Conservation (phyloP, 1,140 invertebrate species). For the Brachionus rubens region DNA sequence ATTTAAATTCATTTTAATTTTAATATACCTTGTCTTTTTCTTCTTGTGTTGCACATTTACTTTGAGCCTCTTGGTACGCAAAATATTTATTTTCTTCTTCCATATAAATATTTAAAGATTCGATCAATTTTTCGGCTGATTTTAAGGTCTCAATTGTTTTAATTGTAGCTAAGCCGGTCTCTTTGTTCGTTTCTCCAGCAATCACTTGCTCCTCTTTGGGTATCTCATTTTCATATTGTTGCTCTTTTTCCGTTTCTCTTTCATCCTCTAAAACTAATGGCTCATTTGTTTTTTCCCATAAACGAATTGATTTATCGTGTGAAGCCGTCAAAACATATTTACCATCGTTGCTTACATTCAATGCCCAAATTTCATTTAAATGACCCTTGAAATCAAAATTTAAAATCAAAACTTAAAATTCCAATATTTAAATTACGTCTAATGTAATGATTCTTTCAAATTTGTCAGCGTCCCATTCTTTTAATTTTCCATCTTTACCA, state of each 20-base stretch:
- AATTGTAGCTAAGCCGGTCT: conserved; percentile 75
- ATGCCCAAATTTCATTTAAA: conserved; percentile 71
- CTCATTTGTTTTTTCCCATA: conserved; percentile 83
- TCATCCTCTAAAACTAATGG: conserved; percentile 85
- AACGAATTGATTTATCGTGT: conserved; percentile 78
- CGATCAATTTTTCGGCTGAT: conserved; percentile 80
- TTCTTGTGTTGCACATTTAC: background rate
- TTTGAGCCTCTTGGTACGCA: conserved; percentile 49
- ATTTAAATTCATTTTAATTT: background rate
- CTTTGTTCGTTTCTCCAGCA: conserved; percentile 64
- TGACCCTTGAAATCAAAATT: conserved; percentile 52
- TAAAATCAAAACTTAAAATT: conserved; percentile 15
- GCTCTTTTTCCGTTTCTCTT: conserved; percentile 67
- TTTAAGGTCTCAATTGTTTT: conserved; percentile 87
- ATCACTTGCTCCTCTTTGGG: conserved; percentile 69
- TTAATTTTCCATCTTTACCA: conserved; percentile 85
- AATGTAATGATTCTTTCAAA: conserved; percentile 85
- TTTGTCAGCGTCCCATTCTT: conserved; percentile 93
- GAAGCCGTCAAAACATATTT: conserved; percentile 76
- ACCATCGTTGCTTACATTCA: conserved; percentile 77
- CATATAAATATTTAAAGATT: conserved; percentile 77
- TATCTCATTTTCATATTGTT: conserved; percentile 59
- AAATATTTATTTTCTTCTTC: conserved; percentile 60
- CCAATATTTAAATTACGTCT: conserved; percentile 64
- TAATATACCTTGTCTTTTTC: conserved; percentile 18